These are phyloP conservation scores for Sebastes dallii DNA, from an alignment of 2,797 vertebrate species.

Conservation along the genomic window DNA sequence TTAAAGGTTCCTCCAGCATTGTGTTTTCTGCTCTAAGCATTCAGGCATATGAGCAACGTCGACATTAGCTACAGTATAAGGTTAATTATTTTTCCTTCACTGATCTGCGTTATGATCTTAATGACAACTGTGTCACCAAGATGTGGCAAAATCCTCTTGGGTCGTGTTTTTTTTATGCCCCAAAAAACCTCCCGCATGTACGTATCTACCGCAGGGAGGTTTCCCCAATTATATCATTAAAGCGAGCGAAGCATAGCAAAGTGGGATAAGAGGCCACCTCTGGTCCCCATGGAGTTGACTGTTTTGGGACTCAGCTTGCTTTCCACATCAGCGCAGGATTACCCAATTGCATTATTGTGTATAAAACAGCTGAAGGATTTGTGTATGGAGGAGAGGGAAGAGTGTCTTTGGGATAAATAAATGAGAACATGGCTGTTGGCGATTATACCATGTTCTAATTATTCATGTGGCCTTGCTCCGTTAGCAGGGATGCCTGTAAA, in stretches of 20 bases:
- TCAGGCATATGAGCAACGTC: background rate
- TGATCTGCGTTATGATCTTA: background rate
- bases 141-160: conserved; percentile 29
- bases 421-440: conserved; percentile 54
- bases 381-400: background rate
- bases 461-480: conserved; percentile 53
- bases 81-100: background rate
- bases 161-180: conserved; percentile 21
- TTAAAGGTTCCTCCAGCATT: background rate
- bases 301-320: conserved; percentile 44
- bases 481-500: conserved; percentile 24
- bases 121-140: conserved; percentile 12
- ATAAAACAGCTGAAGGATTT: conserved; percentile 34
- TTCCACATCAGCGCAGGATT: conserved; percentile 45
- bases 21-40: conserved; percentile 1
- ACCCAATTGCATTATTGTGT: conserved; percentile 39
- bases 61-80: background rate
- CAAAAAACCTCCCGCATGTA: background rate
- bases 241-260: conserved; percentile 25
- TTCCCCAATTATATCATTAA: conserved; percentile 28
- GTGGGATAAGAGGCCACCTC: conserved; percentile 36
- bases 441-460: conserved; percentile 44
- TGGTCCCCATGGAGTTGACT: conserved; percentile 6
- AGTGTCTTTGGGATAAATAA: conserved; percentile 35
- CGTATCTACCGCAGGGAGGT: conserved; percentile 10